Conservation (phyloP, 92 coral and sea anemone genomes). For the Montipora capitata region DNA sequence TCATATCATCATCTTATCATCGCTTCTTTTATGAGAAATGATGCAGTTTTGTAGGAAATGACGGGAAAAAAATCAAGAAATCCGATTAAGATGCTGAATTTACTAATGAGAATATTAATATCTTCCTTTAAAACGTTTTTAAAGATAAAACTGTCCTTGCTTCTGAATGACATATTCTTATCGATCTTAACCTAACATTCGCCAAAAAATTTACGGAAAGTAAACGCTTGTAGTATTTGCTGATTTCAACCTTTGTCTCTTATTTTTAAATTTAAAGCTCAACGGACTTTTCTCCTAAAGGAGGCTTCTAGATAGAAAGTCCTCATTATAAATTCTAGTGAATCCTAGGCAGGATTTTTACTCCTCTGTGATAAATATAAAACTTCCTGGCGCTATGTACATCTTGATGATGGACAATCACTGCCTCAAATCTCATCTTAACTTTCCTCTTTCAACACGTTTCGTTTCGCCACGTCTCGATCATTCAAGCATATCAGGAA, state of each 20-base stretch:
- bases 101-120: slow-evolving; percentile 13
- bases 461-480: neutral
- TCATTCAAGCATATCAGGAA: slow-evolving; percentile 14
- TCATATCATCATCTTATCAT: no score
- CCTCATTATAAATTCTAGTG: neutral
- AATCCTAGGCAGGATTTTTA: neutral
- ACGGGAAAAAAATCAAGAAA: neutral
- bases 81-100: slow-evolving; percentile 19
- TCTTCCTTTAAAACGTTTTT: slow-evolving; percentile 39
- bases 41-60: neutral
- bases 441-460: slow-evolving; percentile 27
- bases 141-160: slow-evolving; percentile 22
- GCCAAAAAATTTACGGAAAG: slow-evolving; percentile 45
- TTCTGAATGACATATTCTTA: slow-evolving; percentile 43
- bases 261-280: neutral
- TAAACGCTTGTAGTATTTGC: slow-evolving; percentile 2
- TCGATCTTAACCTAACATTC: slow-evolving; percentile 46
- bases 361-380: neutral
- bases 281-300: neutral
- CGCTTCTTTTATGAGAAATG: neutral
- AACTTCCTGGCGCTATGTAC: no score
- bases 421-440: neutral
- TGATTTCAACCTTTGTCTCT: neutral
- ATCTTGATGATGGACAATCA: no score
- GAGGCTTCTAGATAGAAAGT: neutral